Evolutionary conservation across 1,140 invertebrate species (phyloP).

Genomic region (Papilio dardanus): DNA sequence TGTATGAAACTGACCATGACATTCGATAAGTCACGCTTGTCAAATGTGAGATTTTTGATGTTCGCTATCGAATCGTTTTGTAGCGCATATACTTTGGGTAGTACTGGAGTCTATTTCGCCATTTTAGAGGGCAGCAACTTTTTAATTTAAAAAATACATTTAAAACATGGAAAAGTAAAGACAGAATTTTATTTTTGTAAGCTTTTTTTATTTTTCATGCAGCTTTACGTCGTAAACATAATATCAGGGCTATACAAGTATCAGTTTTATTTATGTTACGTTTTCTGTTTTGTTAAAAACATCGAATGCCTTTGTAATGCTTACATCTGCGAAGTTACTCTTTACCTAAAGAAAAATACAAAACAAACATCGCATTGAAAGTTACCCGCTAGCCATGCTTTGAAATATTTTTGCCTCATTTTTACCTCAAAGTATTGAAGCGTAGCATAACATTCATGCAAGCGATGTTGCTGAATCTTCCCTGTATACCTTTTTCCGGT

Average conservation of each 20-base stretch:
- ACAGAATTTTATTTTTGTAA: background rate
- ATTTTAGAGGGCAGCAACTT: too few relatives aligned
- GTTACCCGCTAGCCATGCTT: slow-evolving; percentile 7
- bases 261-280: background rate
- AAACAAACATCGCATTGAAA: slow-evolving; percentile 25
- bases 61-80: too few relatives aligned
- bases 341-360: slow-evolving; percentile 13
- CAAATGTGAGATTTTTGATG: too few relatives aligned
- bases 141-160: too few relatives aligned
- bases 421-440: slow-evolving; percentile 23
- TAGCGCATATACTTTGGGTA: too few relatives aligned
- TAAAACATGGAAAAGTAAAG: too few relatives aligned
- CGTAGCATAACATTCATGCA: slow-evolving; percentile 6
- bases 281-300: background rate
- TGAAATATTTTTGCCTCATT: slow-evolving; percentile 26
- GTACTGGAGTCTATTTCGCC: too few relatives aligned
- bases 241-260: background rate
- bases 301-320: slow-evolving; percentile 4
- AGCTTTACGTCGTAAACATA: background rate
- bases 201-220: background rate
- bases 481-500: slow-evolving; percentile 23
- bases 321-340: slow-evolving; percentile 14
- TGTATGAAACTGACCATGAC: too few relatives aligned
- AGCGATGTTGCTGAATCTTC: background rate
- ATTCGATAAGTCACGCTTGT: too few relatives aligned